Evolutionary conservation across 2,797 vertebrate genomes (phyloP).

Genomic region (Notolepis coatsorum): DNA sequence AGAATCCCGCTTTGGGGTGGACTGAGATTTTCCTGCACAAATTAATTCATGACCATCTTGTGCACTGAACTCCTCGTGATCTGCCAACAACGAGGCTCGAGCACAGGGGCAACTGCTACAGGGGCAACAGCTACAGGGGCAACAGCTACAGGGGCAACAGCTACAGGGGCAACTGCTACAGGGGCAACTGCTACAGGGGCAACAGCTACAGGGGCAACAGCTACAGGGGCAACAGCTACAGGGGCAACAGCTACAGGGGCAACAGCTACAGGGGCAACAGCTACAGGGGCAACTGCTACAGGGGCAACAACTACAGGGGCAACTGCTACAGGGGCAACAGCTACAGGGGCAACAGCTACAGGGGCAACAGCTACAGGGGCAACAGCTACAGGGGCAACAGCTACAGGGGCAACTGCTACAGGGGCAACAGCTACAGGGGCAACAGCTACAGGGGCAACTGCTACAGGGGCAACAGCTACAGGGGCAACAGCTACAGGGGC

Average conservation of each 20-base stretch:
- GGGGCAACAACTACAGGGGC: constrained; percentile 13
- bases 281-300: constrained; percentile 14
- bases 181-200: constrained; percentile 11
- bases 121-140: constrained; percentile 12
- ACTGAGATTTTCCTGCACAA: constrained; percentile 44
- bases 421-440: constrained; percentile 17
- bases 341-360: constrained; percentile 14
- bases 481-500: constrained; percentile 25
- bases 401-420: constrained; percentile 14
- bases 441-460: constrained; percentile 18
- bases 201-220: too few relatives aligned
- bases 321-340: constrained; percentile 22
- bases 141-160: constrained; percentile 22
- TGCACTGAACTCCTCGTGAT: constrained; percentile 30
- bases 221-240: too few relatives aligned
- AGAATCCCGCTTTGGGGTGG: constrained; percentile 26
- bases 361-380: constrained; percentile 12
- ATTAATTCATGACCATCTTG: constrained; percentile 49
- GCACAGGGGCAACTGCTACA: constrained; percentile 30
- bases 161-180: constrained; percentile 18
- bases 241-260: constrained; percentile 12
- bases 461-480: too few relatives aligned
- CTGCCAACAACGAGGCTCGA: constrained; percentile 19
- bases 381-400: constrained; percentile 22
- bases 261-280: constrained; percentile 22